phyloP scores from a whole-genome alignment of 1,140 invertebrate genomes.

The Pseudomyrmex cubaensis region DNA sequence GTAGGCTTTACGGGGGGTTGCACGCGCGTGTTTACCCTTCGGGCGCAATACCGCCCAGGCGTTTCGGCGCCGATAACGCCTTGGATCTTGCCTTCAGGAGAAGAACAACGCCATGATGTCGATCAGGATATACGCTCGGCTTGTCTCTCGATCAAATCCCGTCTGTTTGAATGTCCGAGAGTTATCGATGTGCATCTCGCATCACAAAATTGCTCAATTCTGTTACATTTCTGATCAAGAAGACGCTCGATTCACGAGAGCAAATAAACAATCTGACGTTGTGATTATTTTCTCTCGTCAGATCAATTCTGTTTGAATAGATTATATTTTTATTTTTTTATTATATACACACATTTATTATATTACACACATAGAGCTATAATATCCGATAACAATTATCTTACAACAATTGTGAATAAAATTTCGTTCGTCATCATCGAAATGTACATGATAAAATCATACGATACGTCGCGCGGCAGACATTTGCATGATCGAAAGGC shows the following conservation, averaged over 20 bases:
- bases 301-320: not conserved
- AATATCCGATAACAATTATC: no score
- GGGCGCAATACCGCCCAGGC: conserved; percentile 50
- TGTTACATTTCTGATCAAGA: not conserved
- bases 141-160: conserved; percentile 12
- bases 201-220: not conserved
- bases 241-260: not conserved
- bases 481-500: not conserved
- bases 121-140: conserved; percentile 31
- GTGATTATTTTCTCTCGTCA: not conserved
- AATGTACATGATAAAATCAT: not conserved
- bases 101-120: conserved; percentile 34
- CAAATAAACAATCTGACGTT: not conserved
- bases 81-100: conserved; percentile 22
- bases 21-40: conserved; percentile 73
- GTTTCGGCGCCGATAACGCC: conserved; percentile 53
- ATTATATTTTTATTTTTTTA: not conserved
- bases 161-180: not conserved
- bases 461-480: not conserved
- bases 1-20: conserved; percentile 70
- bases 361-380: no score
- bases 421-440: not conserved
- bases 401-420: not conserved
- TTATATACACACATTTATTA: no score
- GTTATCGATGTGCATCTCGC: conserved; percentile 5